Evolutionary conservation across 2,888 invertebrate species (phyloP).

Genomic region (Parascotia fuliginaria): DNA sequence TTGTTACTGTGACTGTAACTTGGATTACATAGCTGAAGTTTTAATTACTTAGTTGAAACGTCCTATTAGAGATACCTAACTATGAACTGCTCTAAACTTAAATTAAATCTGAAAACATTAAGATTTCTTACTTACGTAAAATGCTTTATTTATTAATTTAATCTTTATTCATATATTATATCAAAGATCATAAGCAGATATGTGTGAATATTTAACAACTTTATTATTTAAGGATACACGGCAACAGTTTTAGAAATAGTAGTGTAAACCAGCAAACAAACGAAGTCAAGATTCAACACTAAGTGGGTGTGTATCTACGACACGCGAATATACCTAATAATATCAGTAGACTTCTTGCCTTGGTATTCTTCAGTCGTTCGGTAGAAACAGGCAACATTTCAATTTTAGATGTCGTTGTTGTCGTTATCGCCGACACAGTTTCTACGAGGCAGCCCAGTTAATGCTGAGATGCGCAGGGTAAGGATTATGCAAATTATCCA

Average conservation of each 20-base stretch:
- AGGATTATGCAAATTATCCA: neutral
- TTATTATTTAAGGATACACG: too few species aligned
- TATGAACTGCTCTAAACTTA: too few species aligned
- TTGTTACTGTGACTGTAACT: neutral
- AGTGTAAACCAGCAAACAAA: conserved; percentile 24
- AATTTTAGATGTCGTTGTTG: conserved; percentile 4
- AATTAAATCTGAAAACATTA: too few species aligned
- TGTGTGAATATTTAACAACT: too few species aligned
- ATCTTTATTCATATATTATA: too few species aligned
- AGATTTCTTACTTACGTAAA: too few species aligned
- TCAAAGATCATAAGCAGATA: too few species aligned
- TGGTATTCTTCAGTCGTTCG: conserved; percentile 20
- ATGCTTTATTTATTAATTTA: too few species aligned
- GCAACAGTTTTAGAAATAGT: too few species aligned
- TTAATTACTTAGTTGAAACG: too few species aligned
- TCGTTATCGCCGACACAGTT: neutral
- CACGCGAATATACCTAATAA: conserved; percentile 5
- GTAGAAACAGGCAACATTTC: neutral
- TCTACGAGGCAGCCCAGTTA: neutral
- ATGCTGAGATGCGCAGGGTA: neutral
- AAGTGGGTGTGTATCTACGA: neutral
- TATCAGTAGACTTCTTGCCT: conserved; percentile 21
- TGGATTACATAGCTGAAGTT: neutral
- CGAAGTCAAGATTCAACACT: conserved; percentile 9
- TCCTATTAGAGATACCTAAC: too few species aligned